phyloP scores from a whole-genome alignment of 2,113 vertebrate species.

The Amblyopsis rosae region DNA sequence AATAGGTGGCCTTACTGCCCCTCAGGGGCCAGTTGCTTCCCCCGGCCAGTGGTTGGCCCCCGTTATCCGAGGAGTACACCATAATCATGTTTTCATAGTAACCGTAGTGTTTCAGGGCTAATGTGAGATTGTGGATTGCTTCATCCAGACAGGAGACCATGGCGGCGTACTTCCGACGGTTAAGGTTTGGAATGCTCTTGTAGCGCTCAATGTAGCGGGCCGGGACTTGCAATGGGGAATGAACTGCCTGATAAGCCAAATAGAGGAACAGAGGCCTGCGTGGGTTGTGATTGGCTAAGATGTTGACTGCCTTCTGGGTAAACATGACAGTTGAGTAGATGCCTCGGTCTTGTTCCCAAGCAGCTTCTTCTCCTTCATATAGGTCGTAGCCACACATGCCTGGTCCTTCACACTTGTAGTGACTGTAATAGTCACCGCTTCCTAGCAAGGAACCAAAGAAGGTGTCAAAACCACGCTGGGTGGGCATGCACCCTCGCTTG shows the following conservation, averaged over 20 bases:
- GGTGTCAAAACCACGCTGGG: conserved; percentile 90
- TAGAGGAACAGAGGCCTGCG: conserved; percentile 88
- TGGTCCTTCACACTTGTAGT: conserved; percentile 93
- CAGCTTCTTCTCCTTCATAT: conserved; percentile 90
- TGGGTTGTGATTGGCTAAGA: conserved; percentile 86
- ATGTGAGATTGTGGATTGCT: conserved; percentile 89
- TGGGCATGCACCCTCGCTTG: conserved; percentile 92
- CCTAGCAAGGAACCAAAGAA: conserved; percentile 95
- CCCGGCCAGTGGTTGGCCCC: conserved; percentile 89
- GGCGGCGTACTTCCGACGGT: conserved; percentile 90
- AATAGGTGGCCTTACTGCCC: conserved; percentile 94
- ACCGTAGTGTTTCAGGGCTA: conserved; percentile 85
- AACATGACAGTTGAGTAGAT: conserved; percentile 95
- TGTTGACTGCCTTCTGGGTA: conserved; percentile 86
- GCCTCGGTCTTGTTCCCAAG: conserved; percentile 91
- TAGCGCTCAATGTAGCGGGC: conserved; percentile 89
- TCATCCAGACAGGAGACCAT: conserved; percentile 97
- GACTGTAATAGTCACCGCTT: conserved; percentile 95
- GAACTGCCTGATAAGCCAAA: conserved; percentile 93
- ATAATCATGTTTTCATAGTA: conserved; percentile 92
- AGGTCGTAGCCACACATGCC: conserved; percentile 93
- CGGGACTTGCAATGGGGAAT: conserved; percentile 93
- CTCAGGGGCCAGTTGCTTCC: conserved; percentile 97
- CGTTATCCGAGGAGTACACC: conserved; percentile 96
- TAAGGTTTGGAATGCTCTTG: conserved; percentile 87